Evolutionary conservation across 1,140 invertebrate species (phyloP), one percentile per base, ranked within the genome.

Genomic region (Saxidomus purpurata): DNA sequence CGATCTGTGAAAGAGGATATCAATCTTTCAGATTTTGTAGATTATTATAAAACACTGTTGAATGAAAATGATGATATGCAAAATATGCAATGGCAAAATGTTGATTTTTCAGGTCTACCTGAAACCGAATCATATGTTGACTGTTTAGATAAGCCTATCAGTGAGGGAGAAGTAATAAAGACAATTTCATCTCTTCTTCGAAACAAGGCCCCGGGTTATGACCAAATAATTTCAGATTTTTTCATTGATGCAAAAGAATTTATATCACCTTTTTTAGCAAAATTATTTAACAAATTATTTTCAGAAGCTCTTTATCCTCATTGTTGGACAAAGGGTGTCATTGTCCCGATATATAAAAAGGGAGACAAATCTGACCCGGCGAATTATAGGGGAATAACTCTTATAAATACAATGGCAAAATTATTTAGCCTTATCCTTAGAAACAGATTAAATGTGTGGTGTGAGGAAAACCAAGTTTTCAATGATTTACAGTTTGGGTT

Each of bases 221-320:
- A 49, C 9, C 8, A 13, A 6, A 79, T 19, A 38, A 36, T 79
- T 11, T 13, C 76, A 13, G 76, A 79, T 49, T 79, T 79, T 31
- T 79, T 79, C n/a, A 79, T 79, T 79, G 76, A 79, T 47, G 31
- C 40, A 22, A 47, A 79, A 49, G 40, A 11, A n/a, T 79, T 79
- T 79, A 79, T 79, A 0, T 11, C 22, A 49, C 76, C 40, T 38
- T 79, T 38, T 79, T 40, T 79, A 17, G 40, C n/a, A 49, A 4
- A 79, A 25, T n/a, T 79, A 13, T 79, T 79, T n/a, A 79, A 79
- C n/a, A 69, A 69, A 69, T 19, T 77, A 43, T 77, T 31, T 49
- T 15, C 9, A 17, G 25, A 43, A 6, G 36, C 36, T 22, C 4
- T 40, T 38, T 77, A 77, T 49, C 74, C 74, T 40, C 1, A 13